These are phyloP conservation scores for Halichondria panicea DNA, from an alignment of 37 sponge, comb jelly and placozoan genomes.

Conservation along the genomic window DNA sequence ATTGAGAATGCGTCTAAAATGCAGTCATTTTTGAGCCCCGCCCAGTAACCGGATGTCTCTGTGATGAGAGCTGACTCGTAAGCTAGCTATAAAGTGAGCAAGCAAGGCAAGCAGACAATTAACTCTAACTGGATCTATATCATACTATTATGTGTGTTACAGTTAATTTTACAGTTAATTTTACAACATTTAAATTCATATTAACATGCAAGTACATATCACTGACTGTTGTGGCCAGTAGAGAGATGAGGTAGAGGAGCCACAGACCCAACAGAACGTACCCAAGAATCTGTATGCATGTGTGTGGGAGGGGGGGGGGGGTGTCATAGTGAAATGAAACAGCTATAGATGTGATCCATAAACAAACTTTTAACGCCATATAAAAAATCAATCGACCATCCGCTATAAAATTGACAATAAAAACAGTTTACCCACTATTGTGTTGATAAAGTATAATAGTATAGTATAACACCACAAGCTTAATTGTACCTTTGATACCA, in stretches of 20 bases:
- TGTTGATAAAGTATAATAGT: neutral
- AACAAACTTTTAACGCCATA: too few relatives aligned
- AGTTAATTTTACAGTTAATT: neutral
- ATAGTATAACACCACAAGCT: neutral
- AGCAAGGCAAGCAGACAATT: neutral
- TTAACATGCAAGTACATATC: neutral
- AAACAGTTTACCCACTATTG: neutral
- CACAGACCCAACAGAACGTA: constrained; percentile 71
- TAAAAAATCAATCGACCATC: neutral
- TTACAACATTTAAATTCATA: neutral
- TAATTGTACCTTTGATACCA: neutral
- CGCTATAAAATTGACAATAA: neutral
- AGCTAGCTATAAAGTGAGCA: neutral
- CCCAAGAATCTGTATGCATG: too few relatives aligned
- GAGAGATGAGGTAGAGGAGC: constrained; percentile 81
- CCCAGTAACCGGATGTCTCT: too few relatives aligned
- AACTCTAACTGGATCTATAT: neutral
- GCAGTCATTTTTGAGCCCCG: too few relatives aligned
- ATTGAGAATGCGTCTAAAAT: too few relatives aligned
- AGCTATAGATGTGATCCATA: too few relatives aligned
- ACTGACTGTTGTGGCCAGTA: constrained; percentile 87
- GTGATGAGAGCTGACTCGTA: too few relatives aligned
- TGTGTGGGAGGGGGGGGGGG: neutral
- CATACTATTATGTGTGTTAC: neutral
- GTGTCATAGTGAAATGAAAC: neutral